Evolutionary conservation across 2,888 invertebrate genomes (phyloP), one percentile per base, ranked within the genome.

Genomic region (Nemapogon koenigi): DNA sequence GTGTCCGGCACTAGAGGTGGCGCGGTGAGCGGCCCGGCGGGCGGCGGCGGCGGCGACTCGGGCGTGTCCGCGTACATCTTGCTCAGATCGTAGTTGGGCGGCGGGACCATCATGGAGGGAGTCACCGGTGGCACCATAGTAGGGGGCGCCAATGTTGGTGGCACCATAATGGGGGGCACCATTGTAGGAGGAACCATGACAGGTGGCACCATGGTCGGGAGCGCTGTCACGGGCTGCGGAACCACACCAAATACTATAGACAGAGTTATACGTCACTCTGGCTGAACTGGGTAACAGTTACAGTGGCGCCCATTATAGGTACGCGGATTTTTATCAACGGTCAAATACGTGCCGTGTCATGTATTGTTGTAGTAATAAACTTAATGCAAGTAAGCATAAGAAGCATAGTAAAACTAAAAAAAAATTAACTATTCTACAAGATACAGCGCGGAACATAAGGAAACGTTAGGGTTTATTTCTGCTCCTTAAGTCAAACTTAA

Each of bases 31-130:
- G 33, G 26, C 11, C 29, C 31, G 60, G 57, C 29, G 49, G 54
- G 35, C 61, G 26, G 26, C 41, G 32, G 67, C 35, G 70, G 69
- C 35, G 81, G 82, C 0, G 79, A 81, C 45, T 72, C 81, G 15
- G 75, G 81, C 22, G 75, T 67, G 43, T 81, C 73, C 13, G 57
- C 49, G 46, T 62, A 59, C 35, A n/a, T n/a, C 6, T 22, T 22
- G 10, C 6, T 22, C 22, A 8, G 22, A 22, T 6, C 22, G 22
- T 7, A 8, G 10, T 22, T 22, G 22, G 22, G 22, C 6, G 22
- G 22, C 6, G 22, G 7, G 22, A 8, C 6, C 7, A 8, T 7
- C 22, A 22, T 7, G 10, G 22, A 22, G n/a, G 28, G n/a, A n/a
- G n/a, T 14, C 11, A 27, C 28, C 4, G 28, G 28, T n/a, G 28